Conservation (phyloP, 2,888 invertebrate genomes). For the Bimastos eiseni region DNA sequence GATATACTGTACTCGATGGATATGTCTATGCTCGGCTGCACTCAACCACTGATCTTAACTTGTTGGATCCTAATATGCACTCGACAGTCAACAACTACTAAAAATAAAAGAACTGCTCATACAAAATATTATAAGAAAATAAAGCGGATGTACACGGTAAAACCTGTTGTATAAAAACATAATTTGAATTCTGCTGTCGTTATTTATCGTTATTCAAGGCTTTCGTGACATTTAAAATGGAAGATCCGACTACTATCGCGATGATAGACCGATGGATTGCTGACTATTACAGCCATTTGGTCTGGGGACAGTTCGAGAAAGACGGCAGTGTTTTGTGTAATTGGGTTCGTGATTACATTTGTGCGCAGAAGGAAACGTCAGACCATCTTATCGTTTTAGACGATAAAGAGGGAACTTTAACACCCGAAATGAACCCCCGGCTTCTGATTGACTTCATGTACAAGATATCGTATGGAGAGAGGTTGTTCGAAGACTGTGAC, state of each 20-base stretch:
- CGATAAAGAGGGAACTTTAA: background rate
- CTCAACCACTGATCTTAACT: too few species aligned
- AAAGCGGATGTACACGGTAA: too few species aligned
- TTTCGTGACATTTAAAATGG: background rate
- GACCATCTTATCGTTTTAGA: background rate
- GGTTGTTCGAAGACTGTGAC: background rate
- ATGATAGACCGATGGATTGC: background rate
- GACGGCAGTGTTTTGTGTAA: background rate
- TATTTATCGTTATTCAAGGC: background rate
- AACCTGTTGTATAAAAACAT: too few species aligned
- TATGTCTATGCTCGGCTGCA: too few species aligned
- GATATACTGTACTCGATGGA: too few species aligned
- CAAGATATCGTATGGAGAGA: background rate
- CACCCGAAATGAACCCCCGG: background rate
- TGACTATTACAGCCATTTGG: background rate
- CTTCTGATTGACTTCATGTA: background rate
- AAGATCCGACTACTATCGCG: background rate
- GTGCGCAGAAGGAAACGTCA: background rate
- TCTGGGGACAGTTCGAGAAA: background rate
- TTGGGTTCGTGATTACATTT: background rate
- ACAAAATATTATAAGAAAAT: too few species aligned
- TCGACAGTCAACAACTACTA: too few species aligned
- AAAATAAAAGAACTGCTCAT: too few species aligned
- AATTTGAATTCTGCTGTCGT: background rate
- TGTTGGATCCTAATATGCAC: too few species aligned